Percentiles rank a stretch among this genome's conserved stretches.
Conservation (phyloP, 2,797 vertebrate species). For the Coccyzus lansbergi region DNA sequence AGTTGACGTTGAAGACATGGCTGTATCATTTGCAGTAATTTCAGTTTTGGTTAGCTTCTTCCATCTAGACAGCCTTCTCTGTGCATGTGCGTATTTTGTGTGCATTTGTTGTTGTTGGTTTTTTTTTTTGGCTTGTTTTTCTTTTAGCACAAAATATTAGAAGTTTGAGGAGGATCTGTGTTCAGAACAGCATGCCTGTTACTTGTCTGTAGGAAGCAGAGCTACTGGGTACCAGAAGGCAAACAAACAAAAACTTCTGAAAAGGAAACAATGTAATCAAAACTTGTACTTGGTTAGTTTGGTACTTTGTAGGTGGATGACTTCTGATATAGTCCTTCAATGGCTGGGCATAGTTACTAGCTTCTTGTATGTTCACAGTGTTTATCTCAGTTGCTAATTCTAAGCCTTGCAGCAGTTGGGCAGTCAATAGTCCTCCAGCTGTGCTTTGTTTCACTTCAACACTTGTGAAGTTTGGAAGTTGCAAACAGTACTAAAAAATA, state of each 20-base stretch:
- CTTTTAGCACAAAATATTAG: neutral
- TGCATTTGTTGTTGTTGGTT: accelerated
- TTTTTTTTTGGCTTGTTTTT: neutral
- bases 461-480: neutral
- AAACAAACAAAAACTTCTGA: neutral
- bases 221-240: neutral
- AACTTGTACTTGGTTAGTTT: neutral
- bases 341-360: neutral
- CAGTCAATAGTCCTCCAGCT: neutral
- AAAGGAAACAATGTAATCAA: neutral
- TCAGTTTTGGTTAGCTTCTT: neutral
- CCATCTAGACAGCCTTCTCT: neutral
- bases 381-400: neutral
- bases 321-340: neutral
- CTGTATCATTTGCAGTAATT: neutral
- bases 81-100: neutral
- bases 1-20: accelerated
- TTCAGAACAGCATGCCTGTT: neutral
- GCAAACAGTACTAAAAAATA: neutral
- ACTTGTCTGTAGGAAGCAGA: neutral
- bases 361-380: accelerated
- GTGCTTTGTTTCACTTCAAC: neutral
- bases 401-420: neutral
- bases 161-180: neutral
- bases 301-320: neutral